Percentiles rank a stretch among this genome's conserved stretches.
These are phyloP conservation scores for Meloidogyne floridensis DNA, from an alignment of 1,140 invertebrate species.

Conservation along the genomic window DNA sequence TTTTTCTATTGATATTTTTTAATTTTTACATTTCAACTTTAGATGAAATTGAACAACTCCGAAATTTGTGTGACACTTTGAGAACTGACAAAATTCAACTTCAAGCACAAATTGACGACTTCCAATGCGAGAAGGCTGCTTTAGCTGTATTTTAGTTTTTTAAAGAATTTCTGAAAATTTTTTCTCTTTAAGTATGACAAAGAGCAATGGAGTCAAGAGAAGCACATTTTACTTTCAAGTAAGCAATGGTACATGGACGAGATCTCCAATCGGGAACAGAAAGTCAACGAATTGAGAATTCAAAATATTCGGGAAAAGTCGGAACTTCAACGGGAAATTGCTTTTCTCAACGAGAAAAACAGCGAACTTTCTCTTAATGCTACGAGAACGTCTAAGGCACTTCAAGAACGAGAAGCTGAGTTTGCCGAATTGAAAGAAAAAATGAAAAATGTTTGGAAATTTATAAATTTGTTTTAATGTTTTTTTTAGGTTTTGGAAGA, in stretches of 20 bases:
- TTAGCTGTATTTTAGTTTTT: conserved; percentile 27
- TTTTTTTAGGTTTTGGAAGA: conserved; percentile 31
- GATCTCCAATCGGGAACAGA: conserved; percentile 34
- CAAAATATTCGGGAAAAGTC: conserved; percentile 21
- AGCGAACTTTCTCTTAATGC: conserved; percentile 15
- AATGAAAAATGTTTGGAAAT: conserved; percentile 14
- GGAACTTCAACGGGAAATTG: conserved; percentile 13
- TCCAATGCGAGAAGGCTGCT: conserved; percentile 27
- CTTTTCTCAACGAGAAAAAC: not conserved
- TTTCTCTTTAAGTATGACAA: conserved; percentile 36
- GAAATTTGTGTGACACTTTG: not conserved
- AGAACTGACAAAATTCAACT: conserved; percentile 15
- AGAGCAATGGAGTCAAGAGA: conserved; percentile 36
- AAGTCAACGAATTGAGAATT: conserved; percentile 35
- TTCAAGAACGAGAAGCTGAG: conserved; percentile 12
- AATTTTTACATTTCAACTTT: not conserved
- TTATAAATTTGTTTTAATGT: not conserved
- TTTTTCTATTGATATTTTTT: no score
- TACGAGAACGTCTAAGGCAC: not conserved
- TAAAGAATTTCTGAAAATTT: not conserved
- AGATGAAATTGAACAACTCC: conserved; percentile 26
- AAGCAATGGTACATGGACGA: conserved; percentile 45
- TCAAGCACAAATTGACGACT: conserved; percentile 36
- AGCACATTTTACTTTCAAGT: conserved; percentile 32
- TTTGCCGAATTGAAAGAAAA: not conserved